These are phyloP conservation scores for Manduca sexta DNA, from an alignment of 1,140 invertebrate genomes.

Conservation along the genomic window DNA sequence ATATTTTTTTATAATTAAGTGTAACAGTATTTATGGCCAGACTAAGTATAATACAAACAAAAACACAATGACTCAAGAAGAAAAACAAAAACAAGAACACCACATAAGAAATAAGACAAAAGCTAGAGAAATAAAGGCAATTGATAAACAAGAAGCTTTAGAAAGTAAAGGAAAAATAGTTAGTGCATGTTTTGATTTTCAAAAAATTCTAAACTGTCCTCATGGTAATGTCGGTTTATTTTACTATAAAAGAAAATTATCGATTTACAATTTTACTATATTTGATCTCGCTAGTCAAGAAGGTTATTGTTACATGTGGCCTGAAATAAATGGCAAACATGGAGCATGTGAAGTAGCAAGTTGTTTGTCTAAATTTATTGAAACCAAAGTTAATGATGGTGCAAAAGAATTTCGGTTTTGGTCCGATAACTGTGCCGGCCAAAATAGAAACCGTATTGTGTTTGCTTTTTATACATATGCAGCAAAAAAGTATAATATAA, in stretches of 20 bases:
- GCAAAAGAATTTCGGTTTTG: slow-evolving; percentile 8
- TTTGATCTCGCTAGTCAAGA: slow-evolving; percentile 11
- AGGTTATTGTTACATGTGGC: slow-evolving; percentile 22
- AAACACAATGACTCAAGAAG: too few relatives aligned
- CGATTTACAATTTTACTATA: slow-evolving; percentile 22
- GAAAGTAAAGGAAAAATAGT: slow-evolving; percentile 5
- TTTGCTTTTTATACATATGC: slow-evolving; percentile 8
- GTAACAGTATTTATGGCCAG: too few relatives aligned
- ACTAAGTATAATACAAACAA: too few relatives aligned
- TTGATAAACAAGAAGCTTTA: too few relatives aligned
- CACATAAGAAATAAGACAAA: too few relatives aligned
- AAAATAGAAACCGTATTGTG: slow-evolving; percentile 13
- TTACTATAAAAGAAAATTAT: slow-evolving; percentile 21
- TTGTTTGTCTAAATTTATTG: slow-evolving; percentile 7
- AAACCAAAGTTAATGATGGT: slow-evolving; percentile 10
- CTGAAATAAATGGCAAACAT: slow-evolving; percentile 12
- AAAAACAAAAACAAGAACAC: too few relatives aligned
- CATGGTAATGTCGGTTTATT: slow-evolving; percentile 16
- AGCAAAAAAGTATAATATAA: too few relatives aligned
- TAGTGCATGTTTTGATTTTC: slow-evolving; percentile 14
- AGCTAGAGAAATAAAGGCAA: too few relatives aligned
- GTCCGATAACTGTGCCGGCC: slow-evolving; percentile 13
- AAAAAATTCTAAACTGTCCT: slow-evolving; percentile 17
- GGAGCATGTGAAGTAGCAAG: slow-evolving; percentile 16
- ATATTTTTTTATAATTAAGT: too few relatives aligned